These are phyloP conservation scores for Mantis religiosa DNA, from an alignment of 2,888 invertebrate species.

Conservation along the genomic window DNA sequence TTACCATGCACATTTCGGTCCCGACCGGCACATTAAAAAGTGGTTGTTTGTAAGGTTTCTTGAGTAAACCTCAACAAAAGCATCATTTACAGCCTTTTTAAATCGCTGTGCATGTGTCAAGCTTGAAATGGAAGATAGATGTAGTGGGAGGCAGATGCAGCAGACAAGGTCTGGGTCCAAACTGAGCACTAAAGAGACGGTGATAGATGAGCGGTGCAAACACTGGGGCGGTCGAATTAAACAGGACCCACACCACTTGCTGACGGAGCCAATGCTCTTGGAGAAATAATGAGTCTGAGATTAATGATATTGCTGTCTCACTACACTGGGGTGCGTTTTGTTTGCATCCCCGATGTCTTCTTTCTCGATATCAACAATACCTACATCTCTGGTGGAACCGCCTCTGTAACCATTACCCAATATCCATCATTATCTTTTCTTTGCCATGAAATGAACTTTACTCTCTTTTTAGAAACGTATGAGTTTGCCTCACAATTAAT, in stretches of 20 bases:
- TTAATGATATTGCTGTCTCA: slow-evolving; percentile 23
- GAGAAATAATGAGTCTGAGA: slow-evolving; percentile 25
- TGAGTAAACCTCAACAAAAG: not conserved
- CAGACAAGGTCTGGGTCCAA: not conserved
- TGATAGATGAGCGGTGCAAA: slow-evolving; percentile 23
- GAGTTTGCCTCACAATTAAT: too few relatives aligned
- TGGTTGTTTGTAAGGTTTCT: not conserved
- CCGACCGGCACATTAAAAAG: not conserved
- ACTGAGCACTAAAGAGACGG: slow-evolving; percentile 2
- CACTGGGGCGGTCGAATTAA: slow-evolving; percentile 6
- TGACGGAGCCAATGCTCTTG: not conserved
- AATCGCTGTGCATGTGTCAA: not conserved
- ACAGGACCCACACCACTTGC: not conserved
- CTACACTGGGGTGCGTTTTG: not conserved
- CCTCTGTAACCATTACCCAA: not conserved
- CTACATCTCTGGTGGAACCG: not conserved
- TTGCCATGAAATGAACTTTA: too few relatives aligned
- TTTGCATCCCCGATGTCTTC: not conserved
- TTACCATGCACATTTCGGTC: not conserved
- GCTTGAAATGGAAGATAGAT: not conserved
- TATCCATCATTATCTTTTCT: not conserved
- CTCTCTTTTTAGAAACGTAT: too few relatives aligned
- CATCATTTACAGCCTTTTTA: not conserved
- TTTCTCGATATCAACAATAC: not conserved
- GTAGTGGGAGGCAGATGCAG: not conserved